Base-by-base conservation (phyloP, 2,113 vertebrate genomes). In the Etia nguti region DNA sequence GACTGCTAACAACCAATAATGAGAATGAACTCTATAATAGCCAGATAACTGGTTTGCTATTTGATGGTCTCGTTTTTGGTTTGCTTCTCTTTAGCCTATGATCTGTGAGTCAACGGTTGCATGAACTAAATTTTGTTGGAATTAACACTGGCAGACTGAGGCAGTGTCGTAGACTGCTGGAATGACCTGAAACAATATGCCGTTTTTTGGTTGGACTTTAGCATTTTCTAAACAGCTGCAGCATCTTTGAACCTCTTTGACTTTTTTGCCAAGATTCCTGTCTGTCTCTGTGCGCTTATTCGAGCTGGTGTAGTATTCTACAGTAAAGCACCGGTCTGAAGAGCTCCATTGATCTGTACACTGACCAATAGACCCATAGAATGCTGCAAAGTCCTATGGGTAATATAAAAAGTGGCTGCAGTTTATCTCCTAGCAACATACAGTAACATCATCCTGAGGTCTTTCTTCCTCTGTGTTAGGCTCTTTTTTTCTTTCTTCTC, bases 351-450 rank as follows among this genome's bases (percentile, higher is more conserved):
- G 90, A 94, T 92, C 86, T 86, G 77, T 81, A 85, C 83, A 60
- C 81, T 88, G 84, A 92, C 88, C 43, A 16, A 75, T 87, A 91
- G 85, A 88, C 87, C 52, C 62, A 80, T 34, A 85, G 48, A 84
- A 80, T 70, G 20, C 81, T 87, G 77, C 86, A 86, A 91, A 89
- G 83, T 86, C 59, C 79, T 85, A 73, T 86, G 88, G 85, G 84
- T 86, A 90, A 87, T 84, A 84, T 81, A 79, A 82, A 86, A 50
- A 86, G 70, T 56, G 50, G 82, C n/a, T 43, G 79, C 22, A 81
- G 46, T 92, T 93, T 92, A 93, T 95, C 84, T 91, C 90, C 89
- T 90, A 93, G 87, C 90, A 92, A 90, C 89, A 79, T 88, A 89
- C 87, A 90, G 87, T 84, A 85, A 84, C 89, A 89, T 79, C 22